A percentile compares a stretch with the other conserved stretches of the same genome.
These are phyloP conservation scores for Alethe diademata DNA, from an alignment of 2,113 vertebrate genomes.

Conservation along the genomic window DNA sequence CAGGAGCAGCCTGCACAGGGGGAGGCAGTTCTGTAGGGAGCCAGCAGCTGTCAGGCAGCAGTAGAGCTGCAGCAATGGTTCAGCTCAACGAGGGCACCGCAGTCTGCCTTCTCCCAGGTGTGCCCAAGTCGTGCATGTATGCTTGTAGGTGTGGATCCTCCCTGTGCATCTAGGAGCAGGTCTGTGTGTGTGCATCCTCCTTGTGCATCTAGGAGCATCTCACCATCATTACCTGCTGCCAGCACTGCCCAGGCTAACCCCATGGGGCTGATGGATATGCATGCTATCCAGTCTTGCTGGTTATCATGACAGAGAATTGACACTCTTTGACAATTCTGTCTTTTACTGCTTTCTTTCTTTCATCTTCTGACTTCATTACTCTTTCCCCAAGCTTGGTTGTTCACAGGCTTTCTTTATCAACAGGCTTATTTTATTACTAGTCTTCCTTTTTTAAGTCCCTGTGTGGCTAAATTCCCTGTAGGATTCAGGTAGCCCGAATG, in stretches of 20 bases:
- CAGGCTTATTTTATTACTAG: neutral
- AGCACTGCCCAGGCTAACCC: neutral
- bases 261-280: neutral
- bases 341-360: slow-evolving; percentile 13
- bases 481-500: neutral
- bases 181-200: neutral
- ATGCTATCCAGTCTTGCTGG: accelerated
- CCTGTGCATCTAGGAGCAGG: neutral
- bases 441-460: neutral
- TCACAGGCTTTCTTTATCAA: neutral
- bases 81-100: neutral
- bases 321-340: neutral
- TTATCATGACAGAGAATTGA: neutral
- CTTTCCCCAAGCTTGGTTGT: neutral
- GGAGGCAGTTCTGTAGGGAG: neutral
- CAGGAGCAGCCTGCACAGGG: neutral
- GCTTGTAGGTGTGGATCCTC: neutral
- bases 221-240: neutral
- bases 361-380: neutral
- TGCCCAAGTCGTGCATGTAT: accelerated
- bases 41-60: neutral
- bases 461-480: neutral
- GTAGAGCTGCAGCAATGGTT: neutral
- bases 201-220: neutral
- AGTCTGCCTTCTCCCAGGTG: neutral